phyloP scores from a whole-genome alignment of 2,113 vertebrate genomes.

The Plestiodon gilberti region DNA sequence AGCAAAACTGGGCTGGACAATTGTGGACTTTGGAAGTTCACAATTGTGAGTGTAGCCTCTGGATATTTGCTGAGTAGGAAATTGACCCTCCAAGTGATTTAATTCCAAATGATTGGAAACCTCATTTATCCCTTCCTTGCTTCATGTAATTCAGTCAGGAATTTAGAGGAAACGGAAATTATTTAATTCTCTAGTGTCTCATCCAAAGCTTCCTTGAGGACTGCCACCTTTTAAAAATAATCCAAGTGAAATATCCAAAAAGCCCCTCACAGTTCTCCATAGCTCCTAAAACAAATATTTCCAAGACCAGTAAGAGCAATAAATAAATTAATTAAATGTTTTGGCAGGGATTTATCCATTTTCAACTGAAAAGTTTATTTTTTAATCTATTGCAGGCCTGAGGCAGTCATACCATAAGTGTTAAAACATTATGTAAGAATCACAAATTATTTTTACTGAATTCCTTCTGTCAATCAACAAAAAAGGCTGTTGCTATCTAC shows the following conservation, averaged over 20 bases:
- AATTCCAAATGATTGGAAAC: too few species aligned
- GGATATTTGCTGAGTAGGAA: background rate
- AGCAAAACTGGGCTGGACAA: too few species aligned
- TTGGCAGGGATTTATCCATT: too few species aligned
- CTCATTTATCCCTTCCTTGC: background rate
- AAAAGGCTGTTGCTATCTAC: conserved; percentile 34
- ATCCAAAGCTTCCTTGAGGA: background rate
- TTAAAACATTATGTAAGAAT: conserved; percentile 53
- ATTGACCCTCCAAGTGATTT: too few species aligned
- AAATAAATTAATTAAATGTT: conserved; percentile 13
- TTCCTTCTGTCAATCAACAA: conserved; percentile 46
- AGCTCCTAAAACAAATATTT: background rate
- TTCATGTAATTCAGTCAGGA: too few species aligned
- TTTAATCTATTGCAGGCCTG: conserved; percentile 33
- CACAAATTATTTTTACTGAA: conserved; percentile 22
- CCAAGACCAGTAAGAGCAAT: background rate
- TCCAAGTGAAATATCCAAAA: too few species aligned
- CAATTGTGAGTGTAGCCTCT: too few species aligned
- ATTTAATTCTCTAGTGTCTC: too few species aligned
- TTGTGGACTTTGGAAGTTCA: too few species aligned
- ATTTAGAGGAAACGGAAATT: background rate
- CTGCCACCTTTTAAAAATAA: background rate
- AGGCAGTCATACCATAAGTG: conserved; percentile 34
- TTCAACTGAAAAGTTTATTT: too few species aligned
- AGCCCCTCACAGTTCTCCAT: background rate